Conservation (phyloP, 2,888 invertebrate genomes). For the Ptilodon capucinus region DNA sequence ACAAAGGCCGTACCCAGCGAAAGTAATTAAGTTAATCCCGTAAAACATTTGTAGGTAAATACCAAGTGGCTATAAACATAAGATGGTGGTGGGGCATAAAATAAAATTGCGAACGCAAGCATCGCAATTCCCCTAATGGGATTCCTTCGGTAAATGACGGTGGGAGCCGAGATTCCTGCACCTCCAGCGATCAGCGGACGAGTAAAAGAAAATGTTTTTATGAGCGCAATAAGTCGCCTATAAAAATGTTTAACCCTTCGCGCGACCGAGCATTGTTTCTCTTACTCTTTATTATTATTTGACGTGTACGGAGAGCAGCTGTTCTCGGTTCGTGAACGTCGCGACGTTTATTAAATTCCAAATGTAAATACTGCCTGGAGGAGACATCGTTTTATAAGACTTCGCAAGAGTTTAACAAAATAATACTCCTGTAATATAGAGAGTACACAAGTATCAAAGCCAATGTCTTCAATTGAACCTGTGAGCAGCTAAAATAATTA, state of each 20-base stretch:
- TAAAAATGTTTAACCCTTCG: conserved; percentile 45
- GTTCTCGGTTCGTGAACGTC: not conserved
- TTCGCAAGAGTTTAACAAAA: too few relatives aligned
- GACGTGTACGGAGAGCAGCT: not conserved
- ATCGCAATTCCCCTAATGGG: conserved; percentile 57
- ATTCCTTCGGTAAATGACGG: conserved; percentile 55
- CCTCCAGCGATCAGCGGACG: conserved; percentile 29
- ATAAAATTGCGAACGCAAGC: conserved; percentile 60
- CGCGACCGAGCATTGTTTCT: conserved; percentile 23
- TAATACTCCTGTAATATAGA: too few relatives aligned
- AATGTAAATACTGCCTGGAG: not conserved
- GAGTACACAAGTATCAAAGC: too few relatives aligned
- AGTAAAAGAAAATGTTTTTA: conserved; percentile 58
- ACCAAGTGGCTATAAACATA: conserved; percentile 39
- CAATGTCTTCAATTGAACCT: too few relatives aligned
- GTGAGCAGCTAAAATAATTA: too few relatives aligned
- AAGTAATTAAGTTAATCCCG: conserved; percentile 15
- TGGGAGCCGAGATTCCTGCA: conserved; percentile 44
- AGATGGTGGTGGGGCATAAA: conserved; percentile 47
- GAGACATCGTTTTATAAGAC: not conserved
- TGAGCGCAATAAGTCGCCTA: conserved; percentile 44
- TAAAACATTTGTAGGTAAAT: conserved; percentile 28
- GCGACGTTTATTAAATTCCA: not conserved
- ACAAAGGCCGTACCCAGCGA: conserved; percentile 2
- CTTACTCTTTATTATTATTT: conserved; percentile 6